Base-by-base conservation (phyloP, 2,888 invertebrate species). In the Clistopyga incitator region DNA sequence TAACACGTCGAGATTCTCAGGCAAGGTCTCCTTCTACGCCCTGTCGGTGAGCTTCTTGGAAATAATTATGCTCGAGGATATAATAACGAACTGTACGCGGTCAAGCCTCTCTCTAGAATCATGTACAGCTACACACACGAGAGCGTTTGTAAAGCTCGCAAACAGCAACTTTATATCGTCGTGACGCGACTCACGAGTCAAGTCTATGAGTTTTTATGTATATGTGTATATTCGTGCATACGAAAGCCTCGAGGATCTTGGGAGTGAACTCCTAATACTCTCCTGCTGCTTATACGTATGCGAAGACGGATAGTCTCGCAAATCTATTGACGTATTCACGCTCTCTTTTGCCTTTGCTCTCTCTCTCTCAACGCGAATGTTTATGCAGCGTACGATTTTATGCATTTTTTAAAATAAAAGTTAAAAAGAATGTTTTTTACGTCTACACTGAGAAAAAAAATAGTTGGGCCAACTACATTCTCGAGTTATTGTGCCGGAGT, bases 31-130 rank as follows among this genome's bases (percentile, higher is more conserved):
- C 38, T 70, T 74, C 78, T 61, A 86, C 86, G 87, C 87, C 89
- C 88, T 89, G 88, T 88, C 86, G 88, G 76, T 75, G 78, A 54
- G 54, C 91, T 92, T 90, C 92, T 90, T 88, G 91, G 90, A 92
- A 92, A 92, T 91, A 92, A 92, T 92, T 92, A 91, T 89, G 86
- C 87, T 87, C 86, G 88, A 89, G 88, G 88, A 91, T 91, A 90
- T 90, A 91, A 90, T 90, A 90, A 90, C 87, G 88, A 87, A 87
- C 86, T 82, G 79, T 78, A 45, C 38, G 45, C 61, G 80, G 68
- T 72, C 75, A 29, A 71, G 68, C 86, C 84, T 88, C 88, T 88
- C 85, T 84, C 84, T 86, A 78, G 87, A 86, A 89, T 90, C 89
- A 83, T 87, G 88, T 77, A 68, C 85, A 86, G 29, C 47, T 67